These are phyloP conservation scores for Orientallactaga bullata DNA, from an alignment of 2,113 vertebrate species.

Conservation along the genomic window DNA sequence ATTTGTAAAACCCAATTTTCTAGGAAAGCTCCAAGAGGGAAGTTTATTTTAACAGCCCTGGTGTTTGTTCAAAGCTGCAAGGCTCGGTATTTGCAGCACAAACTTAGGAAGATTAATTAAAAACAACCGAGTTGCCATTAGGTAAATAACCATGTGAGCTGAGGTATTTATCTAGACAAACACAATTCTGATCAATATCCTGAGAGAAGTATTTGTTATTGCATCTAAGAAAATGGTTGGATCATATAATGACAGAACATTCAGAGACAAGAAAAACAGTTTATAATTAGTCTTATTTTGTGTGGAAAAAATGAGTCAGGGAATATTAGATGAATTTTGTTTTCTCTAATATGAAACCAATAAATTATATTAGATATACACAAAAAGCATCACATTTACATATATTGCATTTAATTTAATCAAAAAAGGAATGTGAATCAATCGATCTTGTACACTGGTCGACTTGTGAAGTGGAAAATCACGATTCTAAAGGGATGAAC, in stretches of 20 bases:
- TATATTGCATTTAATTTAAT: background rate
- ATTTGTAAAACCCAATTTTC: background rate
- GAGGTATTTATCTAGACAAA: background rate
- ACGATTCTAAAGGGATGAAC: background rate
- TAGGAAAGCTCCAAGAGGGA: background rate
- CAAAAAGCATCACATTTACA: background rate
- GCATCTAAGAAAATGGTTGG: background rate
- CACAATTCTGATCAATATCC: conserved; percentile 30
- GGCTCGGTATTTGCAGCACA: conserved; percentile 30
- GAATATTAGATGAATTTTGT: background rate
- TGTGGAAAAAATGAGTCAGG: background rate
- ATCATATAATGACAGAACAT: background rate
- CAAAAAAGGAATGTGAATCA: background rate
- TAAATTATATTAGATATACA: background rate
- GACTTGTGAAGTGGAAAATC: background rate
- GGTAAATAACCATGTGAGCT: background rate
- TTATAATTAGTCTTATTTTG: background rate
- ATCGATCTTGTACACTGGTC: background rate
- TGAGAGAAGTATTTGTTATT: background rate
- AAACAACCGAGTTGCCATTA: background rate
- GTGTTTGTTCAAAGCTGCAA: background rate
- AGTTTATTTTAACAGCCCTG: background rate
- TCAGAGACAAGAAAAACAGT: background rate
- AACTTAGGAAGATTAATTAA: conserved; percentile 27
- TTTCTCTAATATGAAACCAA: background rate